phyloP scores from a whole-genome alignment of 2,888 invertebrate genomes.

The Caenorhabditis sp. region DNA sequence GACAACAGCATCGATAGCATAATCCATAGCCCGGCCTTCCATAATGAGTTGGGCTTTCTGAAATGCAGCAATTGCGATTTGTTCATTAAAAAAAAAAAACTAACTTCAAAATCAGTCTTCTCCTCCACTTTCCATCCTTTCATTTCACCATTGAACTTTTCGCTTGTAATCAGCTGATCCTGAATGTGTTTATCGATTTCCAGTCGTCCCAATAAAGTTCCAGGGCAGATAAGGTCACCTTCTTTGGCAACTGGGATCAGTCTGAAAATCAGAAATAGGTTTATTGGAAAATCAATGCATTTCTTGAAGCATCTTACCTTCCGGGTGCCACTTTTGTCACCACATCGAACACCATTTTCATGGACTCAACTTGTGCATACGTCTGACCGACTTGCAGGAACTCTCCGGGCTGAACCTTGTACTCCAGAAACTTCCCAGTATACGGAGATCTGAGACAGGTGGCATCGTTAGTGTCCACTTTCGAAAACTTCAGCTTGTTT shows the following conservation, averaged over 20 bases:
- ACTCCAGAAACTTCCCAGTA: conserved; percentile 62
- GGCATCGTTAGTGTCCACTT: conserved; percentile 47
- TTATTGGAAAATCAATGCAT: neutral
- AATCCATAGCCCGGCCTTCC: conserved; percentile 52
- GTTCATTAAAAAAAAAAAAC: too few species aligned
- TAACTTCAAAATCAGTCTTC: conserved; percentile 21
- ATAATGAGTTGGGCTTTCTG: conserved; percentile 39
- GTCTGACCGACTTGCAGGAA: conserved; percentile 54
- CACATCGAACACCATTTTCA: conserved; percentile 64
- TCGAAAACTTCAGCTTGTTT: conserved; percentile 50
- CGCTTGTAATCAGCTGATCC: conserved; percentile 39
- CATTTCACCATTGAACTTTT: conserved; percentile 50
- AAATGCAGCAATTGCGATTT: neutral
- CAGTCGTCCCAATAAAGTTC: conserved; percentile 35
- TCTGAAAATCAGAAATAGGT: conserved; percentile 9
- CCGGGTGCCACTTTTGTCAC: conserved; percentile 48
- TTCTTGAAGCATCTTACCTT: conserved; percentile 8
- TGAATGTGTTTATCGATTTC: conserved; percentile 46
- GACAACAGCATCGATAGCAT: conserved; percentile 6
- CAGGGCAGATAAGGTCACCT: conserved; percentile 53
- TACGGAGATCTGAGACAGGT: conserved; percentile 50
- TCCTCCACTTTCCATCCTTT: conserved; percentile 44
- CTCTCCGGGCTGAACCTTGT: conserved; percentile 50
- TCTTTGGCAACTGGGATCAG: conserved; percentile 55
- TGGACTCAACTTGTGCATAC: conserved; percentile 62